These are phyloP conservation scores for Aethes cnicana DNA, from an alignment of 2,888 invertebrate species.

Conservation along the genomic window DNA sequence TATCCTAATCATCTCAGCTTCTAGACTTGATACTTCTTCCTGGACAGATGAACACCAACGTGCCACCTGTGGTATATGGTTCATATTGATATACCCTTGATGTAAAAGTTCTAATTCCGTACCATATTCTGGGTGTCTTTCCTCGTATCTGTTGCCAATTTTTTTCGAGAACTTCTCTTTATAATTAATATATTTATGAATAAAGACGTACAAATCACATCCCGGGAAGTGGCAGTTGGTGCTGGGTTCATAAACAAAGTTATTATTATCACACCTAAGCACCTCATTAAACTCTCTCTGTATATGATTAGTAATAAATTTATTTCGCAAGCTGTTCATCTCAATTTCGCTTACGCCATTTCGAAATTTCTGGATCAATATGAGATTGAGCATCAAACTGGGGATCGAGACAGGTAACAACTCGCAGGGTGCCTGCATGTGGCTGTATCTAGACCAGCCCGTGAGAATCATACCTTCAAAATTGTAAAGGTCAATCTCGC, in stretches of 20 bases:
- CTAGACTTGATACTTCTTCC: constrained; percentile 34
- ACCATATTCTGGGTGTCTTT: background rate
- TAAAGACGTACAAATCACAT: constrained; percentile 36
- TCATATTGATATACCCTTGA: constrained; percentile 15
- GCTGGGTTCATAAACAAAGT: no score
- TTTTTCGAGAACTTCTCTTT: background rate
- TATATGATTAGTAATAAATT: background rate
- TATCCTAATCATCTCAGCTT: constrained; percentile 35
- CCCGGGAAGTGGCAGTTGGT: constrained; percentile 46
- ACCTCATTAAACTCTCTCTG: background rate
- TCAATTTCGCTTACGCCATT: constrained; percentile 32
- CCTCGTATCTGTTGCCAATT: background rate
- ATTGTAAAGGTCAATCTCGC: constrained; percentile 41
- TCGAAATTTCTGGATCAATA: constrained; percentile 64
- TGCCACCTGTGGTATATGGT: background rate
- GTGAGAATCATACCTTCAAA: constrained; percentile 87
- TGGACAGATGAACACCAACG: constrained; percentile 37
- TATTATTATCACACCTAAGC: background rate
- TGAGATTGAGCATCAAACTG: constrained; percentile 83
- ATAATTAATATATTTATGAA: constrained; percentile 34
- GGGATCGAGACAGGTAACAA: constrained; percentile 84
- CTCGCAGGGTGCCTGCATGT: constrained; percentile 85
- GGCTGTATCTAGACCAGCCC: constrained; percentile 88
- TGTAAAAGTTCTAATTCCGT: background rate
- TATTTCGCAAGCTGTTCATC: background rate